These are phyloP conservation scores for Calcarius ornatus DNA, from an alignment of 2,113 vertebrate species.

Conservation along the genomic window DNA sequence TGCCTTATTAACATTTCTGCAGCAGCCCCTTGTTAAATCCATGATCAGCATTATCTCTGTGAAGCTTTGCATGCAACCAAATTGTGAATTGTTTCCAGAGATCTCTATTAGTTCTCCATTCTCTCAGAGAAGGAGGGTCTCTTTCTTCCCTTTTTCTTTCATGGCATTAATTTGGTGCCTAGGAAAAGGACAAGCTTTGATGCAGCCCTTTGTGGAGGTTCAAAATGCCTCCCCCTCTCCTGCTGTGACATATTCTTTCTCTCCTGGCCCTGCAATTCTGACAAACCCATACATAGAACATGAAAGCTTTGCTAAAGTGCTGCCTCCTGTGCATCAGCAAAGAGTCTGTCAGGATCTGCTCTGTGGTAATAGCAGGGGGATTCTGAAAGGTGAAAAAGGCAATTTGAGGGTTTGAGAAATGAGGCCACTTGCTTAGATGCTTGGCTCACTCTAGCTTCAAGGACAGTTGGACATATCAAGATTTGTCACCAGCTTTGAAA, in stretches of 20 bases:
- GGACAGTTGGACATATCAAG: background rate
- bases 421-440: background rate
- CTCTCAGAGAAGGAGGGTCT: background rate
- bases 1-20: background rate
- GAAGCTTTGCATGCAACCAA: background rate
- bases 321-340: background rate
- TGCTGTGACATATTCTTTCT: background rate
- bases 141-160: background rate
- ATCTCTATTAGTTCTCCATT: background rate
- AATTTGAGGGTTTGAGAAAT: background rate
- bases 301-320: background rate
- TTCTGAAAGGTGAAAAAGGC: constrained; percentile 5
- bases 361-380: background rate
- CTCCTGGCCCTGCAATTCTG: background rate
- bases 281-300: background rate
- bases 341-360: background rate
- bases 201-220: background rate
- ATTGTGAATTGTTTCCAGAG: background rate
- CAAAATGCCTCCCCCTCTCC: background rate
- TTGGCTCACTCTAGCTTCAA: background rate
- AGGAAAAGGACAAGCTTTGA: background rate
- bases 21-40: background rate
- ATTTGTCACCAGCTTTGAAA: background rate
- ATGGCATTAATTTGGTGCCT: background rate
- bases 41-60: fast-evolving